These are phyloP conservation scores for Campopleginae sp. DNA, from an alignment of 2,888 invertebrate species.

Conservation along the genomic window DNA sequence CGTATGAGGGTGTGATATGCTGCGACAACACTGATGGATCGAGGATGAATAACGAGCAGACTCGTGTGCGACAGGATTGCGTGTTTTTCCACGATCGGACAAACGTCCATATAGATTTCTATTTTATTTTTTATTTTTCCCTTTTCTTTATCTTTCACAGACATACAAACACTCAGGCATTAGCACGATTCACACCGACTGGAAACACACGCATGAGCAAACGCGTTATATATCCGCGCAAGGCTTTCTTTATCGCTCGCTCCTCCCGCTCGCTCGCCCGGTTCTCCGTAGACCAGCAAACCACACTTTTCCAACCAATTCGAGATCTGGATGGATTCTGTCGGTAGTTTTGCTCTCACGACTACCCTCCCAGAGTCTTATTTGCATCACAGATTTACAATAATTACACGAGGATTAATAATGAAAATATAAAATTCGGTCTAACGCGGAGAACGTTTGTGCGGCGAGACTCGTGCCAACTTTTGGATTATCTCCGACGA, in stretches of 20 bases:
- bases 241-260: no score
- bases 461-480: conserved; percentile 18
- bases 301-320: not conserved
- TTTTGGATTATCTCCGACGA: not conserved
- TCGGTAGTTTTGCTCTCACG: not conserved
- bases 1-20: conserved; percentile 9
- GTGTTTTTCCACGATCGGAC: conserved; percentile 52
- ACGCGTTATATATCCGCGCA: not conserved
- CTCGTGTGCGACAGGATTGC: conserved; percentile 36
- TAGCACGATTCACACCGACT: conserved; percentile 28
- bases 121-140: conserved; percentile 9
- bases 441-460: conserved; percentile 39
- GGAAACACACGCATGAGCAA: conserved; percentile 37
- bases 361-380: not conserved
- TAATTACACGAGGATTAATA: not conserved
- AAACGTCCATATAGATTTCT: conserved; percentile 39
- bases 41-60: conserved; percentile 20
- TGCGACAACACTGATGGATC: conserved; percentile 17
- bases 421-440: not conserved
- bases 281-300: not conserved
- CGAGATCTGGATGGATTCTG: not conserved
- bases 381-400: conserved; percentile 9
- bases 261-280: not conserved
- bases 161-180: conserved; percentile 20
- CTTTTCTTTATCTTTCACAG: conserved; percentile 18